Evolutionary conservation across 1,140 invertebrate species (phyloP).

Genomic region (Drosophila tristis): DNA sequence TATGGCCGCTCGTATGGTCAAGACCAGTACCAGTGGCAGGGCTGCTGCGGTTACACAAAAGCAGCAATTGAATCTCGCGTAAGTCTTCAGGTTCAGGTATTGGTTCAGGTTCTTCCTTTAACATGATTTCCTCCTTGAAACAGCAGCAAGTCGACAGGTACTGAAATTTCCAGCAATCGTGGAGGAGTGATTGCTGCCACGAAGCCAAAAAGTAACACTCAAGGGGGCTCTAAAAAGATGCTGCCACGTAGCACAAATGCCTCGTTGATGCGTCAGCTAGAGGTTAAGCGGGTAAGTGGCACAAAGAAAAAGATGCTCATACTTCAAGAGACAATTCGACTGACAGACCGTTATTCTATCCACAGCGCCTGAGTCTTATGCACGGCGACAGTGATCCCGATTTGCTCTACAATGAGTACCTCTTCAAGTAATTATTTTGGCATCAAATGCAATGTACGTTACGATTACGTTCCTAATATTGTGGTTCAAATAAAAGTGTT

Average conservation of each 20-base stretch:
- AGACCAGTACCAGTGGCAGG: background rate
- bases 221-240: slow-evolving; percentile 10
- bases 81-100: background rate
- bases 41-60: background rate
- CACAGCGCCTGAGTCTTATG: slow-evolving; percentile 55
- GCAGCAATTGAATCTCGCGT: slow-evolving; percentile 7
- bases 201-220: slow-evolving; percentile 14
- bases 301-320: background rate
- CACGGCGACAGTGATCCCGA: slow-evolving; percentile 53
- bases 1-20: slow-evolving; percentile 3
- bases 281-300: slow-evolving; percentile 69
- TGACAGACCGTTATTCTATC: background rate
- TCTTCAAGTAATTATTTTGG: slow-evolving; percentile 53
- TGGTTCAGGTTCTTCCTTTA: no score
- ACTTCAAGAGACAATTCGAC: background rate
- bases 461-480: no score
- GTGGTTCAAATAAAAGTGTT: no score
- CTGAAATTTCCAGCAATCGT: background rate
- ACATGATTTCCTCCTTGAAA: background rate
- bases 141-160: slow-evolving; percentile 11
- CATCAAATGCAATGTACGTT: slow-evolving; percentile 4
- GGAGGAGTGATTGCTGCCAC: background rate
- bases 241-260: slow-evolving; percentile 62
- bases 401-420: slow-evolving; percentile 58
- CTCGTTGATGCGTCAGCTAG: slow-evolving; percentile 66